Evolutionary conservation across 2,888 invertebrate genomes (phyloP), one percentile per base, ranked within the genome.

Genomic region (Leptogaster cylindrica): DNA sequence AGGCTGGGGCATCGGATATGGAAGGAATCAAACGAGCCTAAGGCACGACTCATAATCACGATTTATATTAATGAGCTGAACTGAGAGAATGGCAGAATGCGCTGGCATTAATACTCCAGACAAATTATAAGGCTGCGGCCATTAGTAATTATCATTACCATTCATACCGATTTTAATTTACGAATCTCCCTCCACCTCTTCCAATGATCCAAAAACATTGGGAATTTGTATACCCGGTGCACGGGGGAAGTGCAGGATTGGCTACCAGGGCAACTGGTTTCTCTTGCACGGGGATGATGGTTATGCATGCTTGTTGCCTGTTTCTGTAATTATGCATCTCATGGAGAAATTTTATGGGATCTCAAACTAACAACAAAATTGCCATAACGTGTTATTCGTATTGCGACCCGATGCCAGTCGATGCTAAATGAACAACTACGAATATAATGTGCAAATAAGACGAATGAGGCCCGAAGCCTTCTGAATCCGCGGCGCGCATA

Each of bases 41-140:
- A 69, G 72, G 73, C 73, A 73, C 72, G 73, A 73, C 71, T 72
- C 72, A 72, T 73, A 73, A 73, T 72, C 73, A 73, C 73, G 73
- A 73, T 73, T 73, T 73, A 73, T 73, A 73, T 73, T 73, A 73
- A 73, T 73, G 73, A 73, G 73, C 71, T 65, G 31, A 65, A 44
- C 41, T 41, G 39, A 39, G 41, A 41, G 41, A 41, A 36, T 58
- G 58, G 58, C 58, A 58, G 58, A 58, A 58, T 58, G 41, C 58
- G 58, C 58, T 46, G 39, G 52, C 61, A 65, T 61, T 67, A 70
- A 65, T 67, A 67, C 65, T 65, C 48, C 58, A 69, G 70, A 70
- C 70, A 70, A 70, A 70, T 70, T 70, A 70, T 70, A 70, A 66
- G 63, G 55, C 69, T 31, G 71, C 67, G 70, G 70, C 70, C 71